phyloP scores from a whole-genome alignment of 2,113 vertebrate genomes.

The Paedocypris sp. region DNA sequence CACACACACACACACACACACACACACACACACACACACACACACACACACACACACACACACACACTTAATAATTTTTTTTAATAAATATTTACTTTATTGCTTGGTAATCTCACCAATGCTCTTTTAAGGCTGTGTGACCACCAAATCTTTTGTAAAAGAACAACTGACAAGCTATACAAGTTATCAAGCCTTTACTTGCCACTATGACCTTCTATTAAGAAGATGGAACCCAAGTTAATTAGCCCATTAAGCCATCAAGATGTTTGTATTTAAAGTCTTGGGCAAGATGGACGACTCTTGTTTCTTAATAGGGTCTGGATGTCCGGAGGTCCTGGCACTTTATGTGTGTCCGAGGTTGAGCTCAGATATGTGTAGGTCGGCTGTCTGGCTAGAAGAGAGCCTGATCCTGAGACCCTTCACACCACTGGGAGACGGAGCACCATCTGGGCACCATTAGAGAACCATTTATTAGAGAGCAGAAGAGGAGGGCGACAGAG shows the following conservation, averaged over 20 bases:
- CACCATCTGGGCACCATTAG: conserved; percentile 56
- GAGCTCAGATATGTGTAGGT: neutral
- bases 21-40: no score
- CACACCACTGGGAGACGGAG: conserved; percentile 28
- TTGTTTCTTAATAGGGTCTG: conserved; percentile 26
- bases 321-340: neutral
- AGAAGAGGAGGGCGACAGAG: neutral
- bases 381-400: neutral
- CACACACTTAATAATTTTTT: no score
- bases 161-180: neutral
- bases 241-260: conserved; percentile 25
- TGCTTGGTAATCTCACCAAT: neutral
- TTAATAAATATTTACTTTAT: neutral
- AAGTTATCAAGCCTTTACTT: neutral
- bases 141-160: neutral
- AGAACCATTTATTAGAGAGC: neutral
- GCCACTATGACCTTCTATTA: neutral
- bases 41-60: no score
- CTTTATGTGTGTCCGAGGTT: neutral
- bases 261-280: conserved; percentile 26
- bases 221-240: conserved; percentile 32
- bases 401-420: neutral
- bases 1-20: conserved; percentile 1
- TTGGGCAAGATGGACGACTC: neutral
- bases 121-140: neutral